Evolutionary conservation across 2,797 vertebrate species (phyloP).

Genomic region (Huso huso): DNA sequence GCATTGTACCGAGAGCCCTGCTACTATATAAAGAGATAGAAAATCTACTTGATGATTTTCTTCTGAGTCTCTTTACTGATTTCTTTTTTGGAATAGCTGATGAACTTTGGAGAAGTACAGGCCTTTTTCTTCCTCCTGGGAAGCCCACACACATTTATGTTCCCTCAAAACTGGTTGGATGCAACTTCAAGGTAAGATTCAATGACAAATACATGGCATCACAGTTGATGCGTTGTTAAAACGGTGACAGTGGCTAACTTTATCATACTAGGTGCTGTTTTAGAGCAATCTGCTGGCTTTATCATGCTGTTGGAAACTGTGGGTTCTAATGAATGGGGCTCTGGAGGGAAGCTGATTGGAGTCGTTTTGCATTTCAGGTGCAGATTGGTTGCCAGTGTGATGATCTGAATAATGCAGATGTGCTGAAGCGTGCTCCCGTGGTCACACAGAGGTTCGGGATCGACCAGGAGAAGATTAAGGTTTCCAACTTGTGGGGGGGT

Average conservation of each 20-base stretch:
- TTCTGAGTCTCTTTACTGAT: neutral
- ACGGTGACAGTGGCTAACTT: too few species aligned
- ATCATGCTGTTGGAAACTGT: too few species aligned
- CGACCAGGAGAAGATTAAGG: slow-evolving; percentile 49
- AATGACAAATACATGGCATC: neutral
- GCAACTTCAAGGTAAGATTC: slow-evolving; percentile 58
- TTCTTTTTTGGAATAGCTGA: slow-evolving; percentile 31
- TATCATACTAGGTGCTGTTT: too few species aligned
- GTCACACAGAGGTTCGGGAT: slow-evolving; percentile 60
- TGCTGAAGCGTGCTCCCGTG: slow-evolving; percentile 61
- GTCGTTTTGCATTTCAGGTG: neutral
- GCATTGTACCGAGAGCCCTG: too few species aligned
- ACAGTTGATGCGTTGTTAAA: too few species aligned
- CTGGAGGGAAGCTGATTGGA: too few species aligned
- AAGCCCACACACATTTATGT: slow-evolving; percentile 62
- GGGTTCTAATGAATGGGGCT: too few species aligned
- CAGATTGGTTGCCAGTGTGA: slow-evolving; percentile 82
- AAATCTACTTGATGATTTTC: too few species aligned
- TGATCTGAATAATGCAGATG: slow-evolving; percentile 36
- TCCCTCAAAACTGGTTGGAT: slow-evolving; percentile 51
- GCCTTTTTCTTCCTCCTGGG: slow-evolving; percentile 72
- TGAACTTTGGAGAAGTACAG: slow-evolving; percentile 76
- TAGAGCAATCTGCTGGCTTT: too few species aligned
- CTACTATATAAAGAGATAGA: too few species aligned
- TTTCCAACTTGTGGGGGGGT: slow-evolving; percentile 82